Evolutionary conservation across 2,113 vertebrate species (phyloP), one percentile per base, ranked within the genome.

Genomic region (Epinephelus moara): DNA sequence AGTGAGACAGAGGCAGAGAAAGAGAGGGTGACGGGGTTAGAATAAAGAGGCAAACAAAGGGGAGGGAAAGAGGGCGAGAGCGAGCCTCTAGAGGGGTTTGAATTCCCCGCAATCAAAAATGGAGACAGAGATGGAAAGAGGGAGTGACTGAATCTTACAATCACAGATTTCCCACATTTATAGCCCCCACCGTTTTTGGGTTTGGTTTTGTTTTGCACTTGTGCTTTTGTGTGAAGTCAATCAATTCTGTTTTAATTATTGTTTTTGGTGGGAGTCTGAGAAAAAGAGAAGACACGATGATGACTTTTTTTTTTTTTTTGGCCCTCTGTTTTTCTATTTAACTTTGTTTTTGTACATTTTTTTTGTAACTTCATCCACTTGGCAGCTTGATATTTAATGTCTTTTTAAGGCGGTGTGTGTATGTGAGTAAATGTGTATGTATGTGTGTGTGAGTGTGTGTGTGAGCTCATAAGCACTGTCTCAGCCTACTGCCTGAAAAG

Each of bases 311-410:
- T 49, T 25, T 10, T 10, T 55, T 50, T 18, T 33, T 15, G 49
- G 17, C 19, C 63, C 52, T 88, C 73, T 88, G 83, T 78, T 88
- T 81, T 85, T 67, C 64, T 78, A 64, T 89, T 89, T 86, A 47
- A 86, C 72, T 79, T 85, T 70, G 68, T 82, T 89, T 87, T 79
- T 76, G 42, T 68, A 71, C 57, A 37, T 37, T 70, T 67, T 66
- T 59, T 70, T 67, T 74, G 61, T 84, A 69, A 82, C 78, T 72
- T 82, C 53, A 69, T 92, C 90, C 82, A 77, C 67, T 87, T 82
- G 89, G 85, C 90, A 91, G 86, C 85, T 92, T 80, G 56, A 70
- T 83, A 80, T 82, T 80, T 85, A 85, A 88, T 86, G 82, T 87
- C 62, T 83, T 81, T 85, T 75, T 55, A 82, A 87, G 75, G 82